These are phyloP conservation scores for Cephalotes varians DNA, from an alignment of 2,888 invertebrate genomes.

Conservation along the genomic window DNA sequence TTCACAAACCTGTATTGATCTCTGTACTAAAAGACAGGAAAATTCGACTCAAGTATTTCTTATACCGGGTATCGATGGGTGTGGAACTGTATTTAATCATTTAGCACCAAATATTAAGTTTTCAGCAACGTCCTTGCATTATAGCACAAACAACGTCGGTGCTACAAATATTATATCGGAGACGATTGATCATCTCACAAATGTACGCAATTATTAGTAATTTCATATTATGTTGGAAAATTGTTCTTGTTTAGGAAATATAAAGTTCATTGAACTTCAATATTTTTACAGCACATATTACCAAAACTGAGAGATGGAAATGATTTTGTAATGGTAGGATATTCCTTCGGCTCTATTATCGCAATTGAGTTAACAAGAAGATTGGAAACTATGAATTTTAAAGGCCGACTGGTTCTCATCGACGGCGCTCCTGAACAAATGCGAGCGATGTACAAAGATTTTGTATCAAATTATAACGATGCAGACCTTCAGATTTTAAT, in stretches of 20 bases:
- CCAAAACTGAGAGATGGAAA: slow-evolving; percentile 47
- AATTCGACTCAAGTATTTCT: slow-evolving; percentile 80
- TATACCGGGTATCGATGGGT: slow-evolving; percentile 84
- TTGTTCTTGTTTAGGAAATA: neutral
- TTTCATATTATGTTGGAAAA: neutral
- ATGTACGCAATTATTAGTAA: neutral
- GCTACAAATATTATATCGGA: neutral
- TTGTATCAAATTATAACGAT: neutral
- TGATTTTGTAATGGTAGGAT: slow-evolving; percentile 92
- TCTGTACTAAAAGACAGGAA: slow-evolving; percentile 69
- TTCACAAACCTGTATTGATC: slow-evolving; percentile 68
- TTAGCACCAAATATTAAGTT: slow-evolving; percentile 80
- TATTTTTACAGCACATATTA: slow-evolving; percentile 87
- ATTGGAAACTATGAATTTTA: slow-evolving; percentile 89
- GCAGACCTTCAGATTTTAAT: neutral
- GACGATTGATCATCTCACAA: neutral
- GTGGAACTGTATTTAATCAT: slow-evolving; percentile 78
- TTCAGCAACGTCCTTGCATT: slow-evolving; percentile 78
- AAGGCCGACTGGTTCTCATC: slow-evolving; percentile 90
- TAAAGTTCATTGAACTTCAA: neutral
- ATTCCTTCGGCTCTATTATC: slow-evolving; percentile 95
- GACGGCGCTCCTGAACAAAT: slow-evolving; percentile 93
- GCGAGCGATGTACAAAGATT: slow-evolving; percentile 86
- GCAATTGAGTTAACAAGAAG: slow-evolving; percentile 91
- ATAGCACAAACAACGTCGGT: slow-evolving; percentile 26